These are phyloP conservation scores for Psittacula echo DNA, from an alignment of 2,797 vertebrate species.

Conservation along the genomic window DNA sequence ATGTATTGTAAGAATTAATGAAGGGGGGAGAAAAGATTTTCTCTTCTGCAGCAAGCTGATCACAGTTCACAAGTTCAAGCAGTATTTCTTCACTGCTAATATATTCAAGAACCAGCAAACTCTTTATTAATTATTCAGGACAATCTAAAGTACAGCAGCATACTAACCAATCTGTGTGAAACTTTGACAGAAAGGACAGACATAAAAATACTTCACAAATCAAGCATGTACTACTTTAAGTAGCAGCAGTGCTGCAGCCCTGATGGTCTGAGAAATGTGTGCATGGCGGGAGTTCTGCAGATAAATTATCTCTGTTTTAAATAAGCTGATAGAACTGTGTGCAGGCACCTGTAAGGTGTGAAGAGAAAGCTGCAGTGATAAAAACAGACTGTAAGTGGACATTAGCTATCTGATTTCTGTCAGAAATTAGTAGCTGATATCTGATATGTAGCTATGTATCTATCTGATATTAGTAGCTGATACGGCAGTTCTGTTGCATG, in stretches of 20 bases:
- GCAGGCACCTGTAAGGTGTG: accelerated
- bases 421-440: neutral
- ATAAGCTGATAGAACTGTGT: neutral
- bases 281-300: neutral
- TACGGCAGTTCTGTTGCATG: neutral
- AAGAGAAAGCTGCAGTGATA: neutral
- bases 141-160: constrained; percentile 19
- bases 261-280: neutral
- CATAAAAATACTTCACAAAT: constrained; percentile 1
- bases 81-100: constrained; percentile 37
- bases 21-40: constrained; percentile 17
- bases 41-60: neutral
- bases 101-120: constrained; percentile 51
- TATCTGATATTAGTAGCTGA: neutral
- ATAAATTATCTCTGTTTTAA: neutral
- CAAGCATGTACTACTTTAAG: neutral
- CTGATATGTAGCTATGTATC: too few species aligned
- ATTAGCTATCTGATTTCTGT: neutral
- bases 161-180: constrained; percentile 12
- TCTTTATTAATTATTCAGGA: constrained; percentile 66
- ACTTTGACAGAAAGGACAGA: neutral
- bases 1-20: constrained; percentile 6
- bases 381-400: neutral
- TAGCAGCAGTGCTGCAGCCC: neutral
- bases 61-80: constrained; percentile 61